Conservation (phyloP, 2,888 invertebrate genomes). For the Heliconius sara region DNA sequence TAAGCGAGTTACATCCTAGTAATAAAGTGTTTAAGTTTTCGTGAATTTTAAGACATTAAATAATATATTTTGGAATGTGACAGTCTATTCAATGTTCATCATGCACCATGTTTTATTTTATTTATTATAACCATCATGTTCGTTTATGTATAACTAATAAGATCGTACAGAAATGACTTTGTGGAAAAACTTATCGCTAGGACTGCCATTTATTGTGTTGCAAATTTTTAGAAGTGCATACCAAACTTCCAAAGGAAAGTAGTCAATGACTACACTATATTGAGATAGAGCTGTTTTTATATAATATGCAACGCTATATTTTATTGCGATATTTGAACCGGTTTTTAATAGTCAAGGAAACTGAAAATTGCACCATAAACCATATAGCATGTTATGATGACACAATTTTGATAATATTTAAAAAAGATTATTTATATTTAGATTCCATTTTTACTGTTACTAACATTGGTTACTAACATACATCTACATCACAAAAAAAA, state of each 20-base stretch:
- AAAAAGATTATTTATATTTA: too few species aligned
- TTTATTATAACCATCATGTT: background rate
- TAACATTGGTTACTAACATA: too few species aligned
- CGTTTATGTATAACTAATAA: background rate
- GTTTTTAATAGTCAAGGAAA: slow-evolving; percentile 21
- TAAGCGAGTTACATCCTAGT: background rate
- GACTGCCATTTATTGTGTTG: background rate
- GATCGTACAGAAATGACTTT: too few species aligned
- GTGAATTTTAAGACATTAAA: background rate
- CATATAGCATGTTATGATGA: background rate
- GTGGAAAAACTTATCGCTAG: background rate
- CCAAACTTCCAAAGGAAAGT: background rate
- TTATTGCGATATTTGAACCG: background rate
- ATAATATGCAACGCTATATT: background rate
- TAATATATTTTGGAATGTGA: background rate
- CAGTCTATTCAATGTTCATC: too few species aligned
- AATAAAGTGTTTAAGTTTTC: background rate
- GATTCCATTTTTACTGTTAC: too few species aligned
- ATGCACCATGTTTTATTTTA: too few species aligned
- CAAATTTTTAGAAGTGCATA: background rate
- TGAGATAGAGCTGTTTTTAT: background rate
- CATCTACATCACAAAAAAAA: too few species aligned
- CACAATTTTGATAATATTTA: background rate
- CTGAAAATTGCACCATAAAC: background rate
- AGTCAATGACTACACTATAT: background rate